Evolutionary conservation across 2,113 vertebrate species (phyloP).

Genomic region (Circaetus gallicus): DNA sequence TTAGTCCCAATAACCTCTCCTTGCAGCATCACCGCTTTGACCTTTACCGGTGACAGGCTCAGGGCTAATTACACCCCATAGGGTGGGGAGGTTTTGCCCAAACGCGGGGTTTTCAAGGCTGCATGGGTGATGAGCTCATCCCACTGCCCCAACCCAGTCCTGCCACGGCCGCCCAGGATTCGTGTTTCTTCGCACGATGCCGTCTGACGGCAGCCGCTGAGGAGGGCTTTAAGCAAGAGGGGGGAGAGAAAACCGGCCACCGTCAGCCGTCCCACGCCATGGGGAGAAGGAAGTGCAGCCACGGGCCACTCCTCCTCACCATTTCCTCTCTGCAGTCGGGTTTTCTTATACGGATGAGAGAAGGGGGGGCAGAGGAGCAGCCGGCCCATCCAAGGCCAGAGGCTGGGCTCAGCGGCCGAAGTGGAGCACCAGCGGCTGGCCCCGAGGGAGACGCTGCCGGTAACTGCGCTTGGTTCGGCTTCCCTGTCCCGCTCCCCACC

Average conservation of each 20-base stretch:
- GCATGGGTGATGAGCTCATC: not conserved
- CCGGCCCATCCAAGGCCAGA: not conserved
- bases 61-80: rapidly evolving
- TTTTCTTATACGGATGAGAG: not conserved
- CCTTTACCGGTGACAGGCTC: not conserved
- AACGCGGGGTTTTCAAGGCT: not conserved
- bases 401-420: not conserved
- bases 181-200: not conserved
- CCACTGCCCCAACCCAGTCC: not conserved
- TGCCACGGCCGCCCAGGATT: rapidly evolving
- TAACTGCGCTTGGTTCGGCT: not conserved
- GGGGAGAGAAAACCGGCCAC: not conserved
- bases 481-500: not conserved
- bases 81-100: not conserved
- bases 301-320: conserved; percentile 47
- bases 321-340: conserved; percentile 6
- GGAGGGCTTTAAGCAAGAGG: not conserved
- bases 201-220: not conserved
- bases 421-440: not conserved
- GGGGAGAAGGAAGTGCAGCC: conserved; percentile 17
- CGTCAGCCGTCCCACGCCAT: not conserved
- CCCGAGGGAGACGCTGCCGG: not conserved
- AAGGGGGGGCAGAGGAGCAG: not conserved
- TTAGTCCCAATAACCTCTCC: not conserved
- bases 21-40: not conserved